Evolutionary conservation across 2,888 invertebrate species (phyloP).

Genomic region (Cephus spinipes): DNA sequence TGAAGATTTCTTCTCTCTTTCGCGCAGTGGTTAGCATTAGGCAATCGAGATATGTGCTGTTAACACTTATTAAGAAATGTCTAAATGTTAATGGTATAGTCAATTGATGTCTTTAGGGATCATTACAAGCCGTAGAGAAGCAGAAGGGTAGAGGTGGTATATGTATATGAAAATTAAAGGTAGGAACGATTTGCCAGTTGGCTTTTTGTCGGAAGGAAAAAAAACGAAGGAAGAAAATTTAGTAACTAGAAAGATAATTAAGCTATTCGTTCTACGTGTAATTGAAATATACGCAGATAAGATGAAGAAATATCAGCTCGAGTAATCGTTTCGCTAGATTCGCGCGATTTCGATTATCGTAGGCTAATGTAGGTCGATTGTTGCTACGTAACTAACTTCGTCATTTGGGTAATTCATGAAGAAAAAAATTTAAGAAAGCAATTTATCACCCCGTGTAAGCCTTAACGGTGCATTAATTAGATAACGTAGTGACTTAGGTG

Average conservation of each 20-base stretch:
- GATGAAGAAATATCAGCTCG: not conserved
- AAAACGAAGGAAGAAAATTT: not conserved
- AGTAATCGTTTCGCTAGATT: not conserved
- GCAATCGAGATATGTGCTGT: not conserved
- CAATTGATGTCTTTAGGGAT: not conserved
- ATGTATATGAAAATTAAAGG: not conserved
- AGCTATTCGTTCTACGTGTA: not conserved
- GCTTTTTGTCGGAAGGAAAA: not conserved
- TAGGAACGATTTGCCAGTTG: not conserved
- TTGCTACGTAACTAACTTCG: not conserved
- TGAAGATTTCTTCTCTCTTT: not conserved
- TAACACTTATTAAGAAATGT: not conserved
- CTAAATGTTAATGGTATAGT: not conserved
- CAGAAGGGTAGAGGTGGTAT: not conserved
- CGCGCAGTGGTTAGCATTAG: not conserved
- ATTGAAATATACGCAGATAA: not conserved
- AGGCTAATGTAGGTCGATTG: not conserved
- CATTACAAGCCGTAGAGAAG: not conserved
- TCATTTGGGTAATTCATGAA: not conserved
- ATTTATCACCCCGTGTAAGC: not conserved
- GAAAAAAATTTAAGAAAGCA: not conserved
- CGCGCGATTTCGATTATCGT: not conserved
- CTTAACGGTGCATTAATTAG: constrained; percentile 2
- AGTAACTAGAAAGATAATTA: not conserved
- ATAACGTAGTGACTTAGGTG: not conserved